phyloP scores from a whole-genome alignment of 2,888 invertebrate genomes.

The Globia sparganii region DNA sequence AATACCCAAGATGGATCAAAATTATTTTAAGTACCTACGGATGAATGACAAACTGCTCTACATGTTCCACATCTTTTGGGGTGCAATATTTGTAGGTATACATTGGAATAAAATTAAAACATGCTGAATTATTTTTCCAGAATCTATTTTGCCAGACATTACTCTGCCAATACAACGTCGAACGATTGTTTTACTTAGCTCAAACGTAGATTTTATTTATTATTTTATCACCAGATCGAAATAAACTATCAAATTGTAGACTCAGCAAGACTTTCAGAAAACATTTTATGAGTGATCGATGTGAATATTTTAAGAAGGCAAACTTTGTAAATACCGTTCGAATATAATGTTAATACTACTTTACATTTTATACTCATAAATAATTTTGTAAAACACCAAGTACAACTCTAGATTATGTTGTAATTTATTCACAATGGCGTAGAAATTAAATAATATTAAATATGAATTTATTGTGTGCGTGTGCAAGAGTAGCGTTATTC shows the following conservation, averaged over 20 bases:
- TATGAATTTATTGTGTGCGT: constrained; percentile 65
- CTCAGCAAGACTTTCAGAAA: constrained; percentile 21
- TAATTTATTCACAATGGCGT: constrained; percentile 57
- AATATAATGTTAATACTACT: constrained; percentile 27
- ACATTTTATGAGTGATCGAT: constrained; percentile 28
- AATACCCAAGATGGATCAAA: not conserved
- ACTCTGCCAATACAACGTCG: constrained; percentile 32
- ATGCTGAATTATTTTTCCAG: not conserved
- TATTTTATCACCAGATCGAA: constrained; percentile 34
- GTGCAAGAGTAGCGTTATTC: constrained; percentile 68
- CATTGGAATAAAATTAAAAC: constrained; percentile 7
- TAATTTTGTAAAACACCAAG: constrained; percentile 36
- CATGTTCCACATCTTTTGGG: not conserved
- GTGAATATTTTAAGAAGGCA: constrained; percentile 41
- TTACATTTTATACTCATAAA: constrained; percentile 20
- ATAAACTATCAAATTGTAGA: constrained; percentile 45
- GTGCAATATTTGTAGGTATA: not conserved
- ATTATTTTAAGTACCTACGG: not conserved
- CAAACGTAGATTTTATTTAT: constrained; percentile 29
- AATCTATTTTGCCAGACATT: constrained; percentile 25
- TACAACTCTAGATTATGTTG: constrained; percentile 48
- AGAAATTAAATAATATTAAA: constrained; percentile 64
- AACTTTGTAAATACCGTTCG: constrained; percentile 3
- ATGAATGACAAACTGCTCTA: not conserved
- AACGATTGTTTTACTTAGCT: constrained; percentile 42